Evolutionary conservation across 2,797 vertebrate genomes (phyloP).

Genomic region (Pantherophis alleghaniensis): DNA sequence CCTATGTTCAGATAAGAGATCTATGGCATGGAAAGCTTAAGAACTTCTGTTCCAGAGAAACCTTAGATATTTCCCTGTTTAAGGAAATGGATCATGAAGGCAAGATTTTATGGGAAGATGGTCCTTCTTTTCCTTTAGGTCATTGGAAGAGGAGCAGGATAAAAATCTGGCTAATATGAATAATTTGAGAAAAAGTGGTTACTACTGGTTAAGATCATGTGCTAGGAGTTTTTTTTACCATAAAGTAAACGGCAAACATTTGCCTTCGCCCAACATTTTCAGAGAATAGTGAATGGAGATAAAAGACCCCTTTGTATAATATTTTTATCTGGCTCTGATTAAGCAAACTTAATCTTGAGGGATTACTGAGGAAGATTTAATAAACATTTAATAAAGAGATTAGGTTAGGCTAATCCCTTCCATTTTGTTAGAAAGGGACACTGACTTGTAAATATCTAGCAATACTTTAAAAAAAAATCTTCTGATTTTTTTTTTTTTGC

Average conservation of each 20-base stretch:
- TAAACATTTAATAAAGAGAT: not conserved
- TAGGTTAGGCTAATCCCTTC: not conserved
- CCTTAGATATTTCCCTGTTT: not conserved
- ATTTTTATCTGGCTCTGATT: not conserved
- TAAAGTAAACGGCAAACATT: not conserved
- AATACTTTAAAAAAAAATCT: not conserved
- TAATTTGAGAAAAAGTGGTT: not conserved
- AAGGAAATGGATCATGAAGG: not conserved
- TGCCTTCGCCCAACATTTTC: not conserved
- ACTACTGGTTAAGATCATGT: not conserved
- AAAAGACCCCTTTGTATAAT: not conserved
- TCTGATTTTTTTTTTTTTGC: not conserved
- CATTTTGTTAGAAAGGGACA: not conserved
- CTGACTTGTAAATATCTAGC: slow-evolving; percentile 5
- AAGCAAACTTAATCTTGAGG: not conserved
- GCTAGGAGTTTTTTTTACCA: not conserved
- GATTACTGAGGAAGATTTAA: not conserved
- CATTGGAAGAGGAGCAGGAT: not conserved
- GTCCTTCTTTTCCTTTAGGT: not conserved
- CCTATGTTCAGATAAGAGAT: not conserved
- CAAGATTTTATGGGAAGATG: not conserved
- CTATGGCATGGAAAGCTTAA: not conserved
- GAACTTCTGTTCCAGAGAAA: not conserved
- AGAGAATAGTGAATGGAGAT: not conserved
- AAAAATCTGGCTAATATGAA: not conserved